These are phyloP conservation scores for Hirtodrosophila alboralis DNA, from an alignment of 2,888 invertebrate species.

Conservation along the genomic window DNA sequence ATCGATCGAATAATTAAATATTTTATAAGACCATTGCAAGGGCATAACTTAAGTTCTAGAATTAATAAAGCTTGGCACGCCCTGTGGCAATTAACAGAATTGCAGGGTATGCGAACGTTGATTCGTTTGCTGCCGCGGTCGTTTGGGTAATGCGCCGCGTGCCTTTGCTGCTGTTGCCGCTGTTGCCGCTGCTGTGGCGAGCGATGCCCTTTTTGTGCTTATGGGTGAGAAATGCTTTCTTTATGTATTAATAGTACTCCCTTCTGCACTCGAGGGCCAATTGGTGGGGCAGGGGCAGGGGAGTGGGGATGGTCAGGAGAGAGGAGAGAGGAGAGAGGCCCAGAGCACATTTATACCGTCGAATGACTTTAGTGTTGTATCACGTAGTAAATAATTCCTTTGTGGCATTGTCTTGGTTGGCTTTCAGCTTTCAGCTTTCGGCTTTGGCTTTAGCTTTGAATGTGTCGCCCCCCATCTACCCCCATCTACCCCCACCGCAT, in stretches of 20 bases:
- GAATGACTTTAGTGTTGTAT: slow-evolving; percentile 76
- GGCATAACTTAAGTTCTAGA: too few species aligned
- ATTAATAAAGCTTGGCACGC: not conserved
- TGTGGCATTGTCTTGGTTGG: slow-evolving; percentile 76
- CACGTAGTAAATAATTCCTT: slow-evolving; percentile 79
- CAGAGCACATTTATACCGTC: slow-evolving; percentile 68
- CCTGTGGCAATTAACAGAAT: not conserved
- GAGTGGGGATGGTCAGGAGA: not conserved
- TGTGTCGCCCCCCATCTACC: too few species aligned
- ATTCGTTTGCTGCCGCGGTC: slow-evolving; percentile 62
- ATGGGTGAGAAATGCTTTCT: slow-evolving; percentile 75
- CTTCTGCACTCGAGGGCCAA: slow-evolving; percentile 62
- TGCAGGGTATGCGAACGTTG: slow-evolving; percentile 43
- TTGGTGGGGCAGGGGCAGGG: slow-evolving; percentile 15
- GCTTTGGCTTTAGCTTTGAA: slow-evolving; percentile 38
- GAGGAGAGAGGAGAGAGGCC: not conserved
- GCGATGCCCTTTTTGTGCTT: slow-evolving; percentile 73
- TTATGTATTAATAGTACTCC: slow-evolving; percentile 75
- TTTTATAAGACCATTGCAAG: too few species aligned
- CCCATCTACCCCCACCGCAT: slow-evolving; percentile 11
- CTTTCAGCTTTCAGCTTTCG: slow-evolving; percentile 48
- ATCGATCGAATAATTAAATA: too few species aligned
- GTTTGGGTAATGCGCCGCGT: slow-evolving; percentile 71
- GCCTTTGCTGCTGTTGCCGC: slow-evolving; percentile 41
- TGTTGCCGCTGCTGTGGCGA: slow-evolving; percentile 50